Evolutionary conservation across 1,140 invertebrate species (phyloP).

Genomic region (Hylaeus anthracinus): DNA sequence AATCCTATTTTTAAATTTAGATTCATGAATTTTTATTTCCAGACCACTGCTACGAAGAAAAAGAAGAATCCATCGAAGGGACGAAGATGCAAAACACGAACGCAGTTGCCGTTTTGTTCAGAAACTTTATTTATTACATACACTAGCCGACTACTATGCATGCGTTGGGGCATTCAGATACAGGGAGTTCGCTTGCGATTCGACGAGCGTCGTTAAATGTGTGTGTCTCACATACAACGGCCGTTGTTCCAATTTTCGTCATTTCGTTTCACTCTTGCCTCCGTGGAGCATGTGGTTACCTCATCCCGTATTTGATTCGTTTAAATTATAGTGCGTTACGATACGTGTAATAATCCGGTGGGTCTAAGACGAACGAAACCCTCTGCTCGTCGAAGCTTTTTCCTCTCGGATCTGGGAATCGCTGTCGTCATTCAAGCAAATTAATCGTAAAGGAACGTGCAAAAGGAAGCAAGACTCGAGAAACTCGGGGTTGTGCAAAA

Average conservation of each 20-base stretch:
- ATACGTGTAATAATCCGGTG: constrained; percentile 73
- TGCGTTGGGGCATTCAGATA: constrained; percentile 73
- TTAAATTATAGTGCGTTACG: constrained; percentile 77
- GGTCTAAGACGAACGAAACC: constrained; percentile 51
- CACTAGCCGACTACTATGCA: constrained; percentile 80
- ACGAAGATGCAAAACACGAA: constrained; percentile 1
- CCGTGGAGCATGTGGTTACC: constrained; percentile 67
- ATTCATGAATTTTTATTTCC: no score
- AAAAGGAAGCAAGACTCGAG: constrained; percentile 6
- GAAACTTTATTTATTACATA: constrained; percentile 81
- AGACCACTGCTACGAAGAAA: no score
- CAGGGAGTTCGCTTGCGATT: constrained; percentile 70
- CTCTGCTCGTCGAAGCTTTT: neutral
- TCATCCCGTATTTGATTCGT: constrained; percentile 64
- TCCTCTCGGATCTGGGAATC: neutral
- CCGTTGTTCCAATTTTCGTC: constrained; percentile 41
- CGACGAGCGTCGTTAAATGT: constrained; percentile 59
- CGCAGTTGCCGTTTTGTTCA: constrained; percentile 69
- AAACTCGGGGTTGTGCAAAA: neutral
- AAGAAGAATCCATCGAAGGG: neutral
- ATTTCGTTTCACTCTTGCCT: constrained; percentile 44
- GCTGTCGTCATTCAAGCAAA: neutral
- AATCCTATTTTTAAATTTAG: no score
- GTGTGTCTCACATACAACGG: constrained; percentile 63
- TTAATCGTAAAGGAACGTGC: neutral